These are phyloP conservation scores for cattle (Bos taurus) DNA, from an alignment of 2,113 vertebrate genomes.

Conservation along the genomic window ARS-UCD2.0 NC_037350.1:23223001-23223500, in stretches of 20 bases:
- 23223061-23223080: background rate
- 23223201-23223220: no score
- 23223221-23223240: background rate
- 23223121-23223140: background rate
- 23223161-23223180: background rate
- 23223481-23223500: background rate
- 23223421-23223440: background rate
- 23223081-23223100: background rate
- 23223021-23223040: background rate
- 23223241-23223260: background rate
- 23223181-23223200: background rate
- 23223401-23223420: background rate
- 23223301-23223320: background rate
- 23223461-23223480: background rate
- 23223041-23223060: background rate
- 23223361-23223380: background rate
- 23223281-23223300: background rate
- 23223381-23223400: background rate
- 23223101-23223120: background rate
- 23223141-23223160: background rate
- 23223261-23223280: background rate
- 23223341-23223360: background rate
- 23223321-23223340: background rate
- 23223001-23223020: background rate
- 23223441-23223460: background rate